These are phyloP conservation scores for Caenorhabditis briggsae DNA, from an alignment of 1,140 invertebrate species.

Conservation along the genomic window DNA sequence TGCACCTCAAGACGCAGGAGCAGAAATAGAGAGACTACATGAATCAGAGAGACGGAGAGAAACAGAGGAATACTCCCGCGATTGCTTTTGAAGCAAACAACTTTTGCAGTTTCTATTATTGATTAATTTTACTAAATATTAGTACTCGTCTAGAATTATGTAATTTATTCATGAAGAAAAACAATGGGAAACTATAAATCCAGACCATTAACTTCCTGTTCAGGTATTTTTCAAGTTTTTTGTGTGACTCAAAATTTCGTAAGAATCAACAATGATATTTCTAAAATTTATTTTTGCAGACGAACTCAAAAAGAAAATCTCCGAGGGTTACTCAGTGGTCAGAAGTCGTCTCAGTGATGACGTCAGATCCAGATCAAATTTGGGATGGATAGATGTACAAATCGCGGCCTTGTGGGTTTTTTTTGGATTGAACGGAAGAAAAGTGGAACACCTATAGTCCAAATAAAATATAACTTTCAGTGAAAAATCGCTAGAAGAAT, in stretches of 20 bases:
- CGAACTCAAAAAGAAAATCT: constrained; percentile 80
- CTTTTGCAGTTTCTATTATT: not conserved
- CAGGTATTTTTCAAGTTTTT: constrained; percentile 69
- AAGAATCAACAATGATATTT: not conserved
- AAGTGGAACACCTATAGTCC: too few relatives aligned
- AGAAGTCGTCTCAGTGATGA: constrained; percentile 79
- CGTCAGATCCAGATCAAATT: constrained; percentile 72
- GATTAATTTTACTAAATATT: too few relatives aligned
- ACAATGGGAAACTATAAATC: constrained; percentile 79
- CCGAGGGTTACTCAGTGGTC: constrained; percentile 79
- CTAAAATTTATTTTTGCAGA: constrained; percentile 68
- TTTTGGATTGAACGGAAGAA: not conserved
- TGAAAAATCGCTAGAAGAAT: constrained; percentile 65
- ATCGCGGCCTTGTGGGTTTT: constrained; percentile 77
- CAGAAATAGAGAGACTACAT: not conserved
- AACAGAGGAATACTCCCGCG: not conserved
- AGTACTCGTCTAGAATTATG: not conserved
- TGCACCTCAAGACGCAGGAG: not conserved
- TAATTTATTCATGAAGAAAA: not conserved
- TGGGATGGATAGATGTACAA: constrained; percentile 78
- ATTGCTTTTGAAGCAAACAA: not conserved
- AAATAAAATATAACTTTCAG: constrained; percentile 60
- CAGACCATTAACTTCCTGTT: constrained; percentile 78
- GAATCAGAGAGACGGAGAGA: not conserved
- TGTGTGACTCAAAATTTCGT: not conserved